Percentiles rank a stretch among this genome's conserved stretches.
phyloP scores from a whole-genome alignment of 2,113 vertebrate genomes.

The Odocoileus hemionus region DNA sequence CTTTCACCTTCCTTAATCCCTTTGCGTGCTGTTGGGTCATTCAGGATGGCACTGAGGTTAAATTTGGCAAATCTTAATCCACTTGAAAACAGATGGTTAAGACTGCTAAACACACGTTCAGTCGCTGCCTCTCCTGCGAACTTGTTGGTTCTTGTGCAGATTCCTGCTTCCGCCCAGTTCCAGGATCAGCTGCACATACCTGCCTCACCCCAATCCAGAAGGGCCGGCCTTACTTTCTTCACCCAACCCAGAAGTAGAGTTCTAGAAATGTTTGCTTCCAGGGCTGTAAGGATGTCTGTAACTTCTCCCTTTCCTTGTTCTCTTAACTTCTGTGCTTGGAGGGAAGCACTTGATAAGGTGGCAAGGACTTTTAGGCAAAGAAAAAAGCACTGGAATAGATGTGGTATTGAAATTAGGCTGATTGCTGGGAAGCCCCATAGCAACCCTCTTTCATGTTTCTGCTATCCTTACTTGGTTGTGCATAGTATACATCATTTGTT shows the following conservation, averaged over 20 bases:
- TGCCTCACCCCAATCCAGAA: neutral
- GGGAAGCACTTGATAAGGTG: neutral
- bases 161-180: neutral
- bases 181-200: neutral
- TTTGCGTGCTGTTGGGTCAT: neutral
- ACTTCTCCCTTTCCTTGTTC: neutral
- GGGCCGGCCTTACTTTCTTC: neutral
- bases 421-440: neutral
- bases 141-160: slow-evolving; percentile 43
- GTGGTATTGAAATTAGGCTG: neutral
- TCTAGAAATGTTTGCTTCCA: neutral
- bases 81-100: neutral
- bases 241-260: neutral
- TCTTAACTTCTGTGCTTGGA: neutral
- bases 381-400: neutral
- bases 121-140: neutral
- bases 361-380: neutral
- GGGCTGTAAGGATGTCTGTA: neutral
- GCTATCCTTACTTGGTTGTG: neutral
- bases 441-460: neutral
- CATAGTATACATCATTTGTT: neutral
- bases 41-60: neutral
- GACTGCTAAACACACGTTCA: neutral
- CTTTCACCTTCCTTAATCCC: neutral
- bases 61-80: neutral